Percentiles rank a stretch among this genome's conserved stretches.
Conservation (phyloP, 2,113 vertebrate species). For the Scalopus aquaticus region DNA sequence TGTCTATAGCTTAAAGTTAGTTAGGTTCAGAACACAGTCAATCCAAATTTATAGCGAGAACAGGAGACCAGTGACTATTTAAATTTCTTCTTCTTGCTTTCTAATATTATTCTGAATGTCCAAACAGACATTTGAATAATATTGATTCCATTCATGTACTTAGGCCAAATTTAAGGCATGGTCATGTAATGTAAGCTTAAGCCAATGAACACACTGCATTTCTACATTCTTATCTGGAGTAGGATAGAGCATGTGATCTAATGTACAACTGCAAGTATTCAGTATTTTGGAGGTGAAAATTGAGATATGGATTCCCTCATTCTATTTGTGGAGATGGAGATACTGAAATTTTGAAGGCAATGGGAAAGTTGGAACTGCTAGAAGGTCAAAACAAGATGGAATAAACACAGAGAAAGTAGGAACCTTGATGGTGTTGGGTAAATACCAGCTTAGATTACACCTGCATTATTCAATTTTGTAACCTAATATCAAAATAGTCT, state of each 20-base stretch:
- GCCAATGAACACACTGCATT: not conserved
- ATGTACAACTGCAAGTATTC: not conserved
- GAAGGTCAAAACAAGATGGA: not conserved
- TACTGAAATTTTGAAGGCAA: not conserved
- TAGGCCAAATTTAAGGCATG: not conserved
- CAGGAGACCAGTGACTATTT: not conserved
- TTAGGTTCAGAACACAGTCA: conserved; percentile 6
- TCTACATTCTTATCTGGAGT: not conserved
- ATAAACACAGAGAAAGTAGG: not conserved
- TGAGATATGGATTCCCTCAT: not conserved
- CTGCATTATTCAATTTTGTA: not conserved
- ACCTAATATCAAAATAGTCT: conserved; percentile 6
- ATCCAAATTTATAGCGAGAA: conserved; percentile 17
- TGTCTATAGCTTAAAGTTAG: not conserved
- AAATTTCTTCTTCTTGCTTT: conserved; percentile 1
- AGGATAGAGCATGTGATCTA: not conserved
- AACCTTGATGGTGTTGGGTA: not conserved
- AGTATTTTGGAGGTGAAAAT: not conserved
- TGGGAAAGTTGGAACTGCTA: not conserved
- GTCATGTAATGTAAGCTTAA: not conserved
- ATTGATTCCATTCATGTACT: not conserved
- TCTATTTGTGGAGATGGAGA: not conserved
- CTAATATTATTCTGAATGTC: not conserved
- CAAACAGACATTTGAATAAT: not conserved
- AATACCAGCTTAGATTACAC: not conserved